Evolutionary conservation across 2,797 vertebrate species (phyloP).

Genomic region (Enteromius thamalakanensis): DNA sequence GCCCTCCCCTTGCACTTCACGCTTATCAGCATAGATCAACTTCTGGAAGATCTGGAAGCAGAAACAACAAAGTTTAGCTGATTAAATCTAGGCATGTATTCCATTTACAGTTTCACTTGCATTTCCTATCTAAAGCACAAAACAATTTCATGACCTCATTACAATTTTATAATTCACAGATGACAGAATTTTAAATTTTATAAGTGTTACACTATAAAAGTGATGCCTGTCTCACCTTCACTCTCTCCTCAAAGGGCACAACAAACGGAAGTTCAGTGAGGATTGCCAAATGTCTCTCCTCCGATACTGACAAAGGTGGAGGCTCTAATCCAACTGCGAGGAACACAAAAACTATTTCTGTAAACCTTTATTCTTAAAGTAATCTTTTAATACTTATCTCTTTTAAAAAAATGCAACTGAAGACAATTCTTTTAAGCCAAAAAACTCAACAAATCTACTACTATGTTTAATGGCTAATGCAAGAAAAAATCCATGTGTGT

Average conservation of each 20-base stretch:
- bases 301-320: conserved; percentile 93
- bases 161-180: not conserved
- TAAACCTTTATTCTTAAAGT: not conserved
- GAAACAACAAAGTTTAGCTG: not conserved
- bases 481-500: not conserved
- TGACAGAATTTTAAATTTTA: not conserved
- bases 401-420: not conserved
- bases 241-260: conserved; percentile 97
- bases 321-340: conserved; percentile 89
- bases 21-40: conserved; percentile 96
- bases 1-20: conserved; percentile 95
- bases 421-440: not conserved
- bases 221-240: conserved; percentile 83
- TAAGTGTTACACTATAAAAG: not conserved
- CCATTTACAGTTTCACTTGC: not conserved
- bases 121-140: not conserved
- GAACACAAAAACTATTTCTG: not conserved
- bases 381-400: not conserved
- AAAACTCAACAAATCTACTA: not conserved
- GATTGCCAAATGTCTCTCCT: conserved; percentile 96
- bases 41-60: conserved; percentile 92
- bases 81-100: not conserved
- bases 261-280: conserved; percentile 97
- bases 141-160: not conserved
- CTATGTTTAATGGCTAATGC: not conserved